phyloP scores from a whole-genome alignment of 2,113 vertebrate species.

The Uropsilus gracilis region DNA sequence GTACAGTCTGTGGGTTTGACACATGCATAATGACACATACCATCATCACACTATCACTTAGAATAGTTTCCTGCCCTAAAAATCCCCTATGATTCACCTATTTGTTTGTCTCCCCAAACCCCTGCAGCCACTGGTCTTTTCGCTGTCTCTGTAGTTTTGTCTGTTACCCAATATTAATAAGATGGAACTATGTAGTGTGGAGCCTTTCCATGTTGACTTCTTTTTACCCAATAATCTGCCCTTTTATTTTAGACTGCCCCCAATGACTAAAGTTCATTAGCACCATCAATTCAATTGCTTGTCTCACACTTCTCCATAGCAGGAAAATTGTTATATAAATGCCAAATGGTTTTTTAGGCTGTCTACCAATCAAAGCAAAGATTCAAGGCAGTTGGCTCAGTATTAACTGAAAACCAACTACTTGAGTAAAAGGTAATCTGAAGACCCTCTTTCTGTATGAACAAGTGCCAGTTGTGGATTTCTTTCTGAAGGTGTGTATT shows the following conservation, averaged over 20 bases:
- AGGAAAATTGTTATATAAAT: not conserved
- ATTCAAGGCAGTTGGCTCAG: not conserved
- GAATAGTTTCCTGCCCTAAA: not conserved
- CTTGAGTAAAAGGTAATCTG: not conserved
- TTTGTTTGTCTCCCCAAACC: not conserved
- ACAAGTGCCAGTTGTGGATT: not conserved
- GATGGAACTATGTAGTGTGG: not conserved
- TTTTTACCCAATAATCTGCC: not conserved
- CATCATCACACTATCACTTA: not conserved
- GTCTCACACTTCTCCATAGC: not conserved
- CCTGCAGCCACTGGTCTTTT: not conserved
- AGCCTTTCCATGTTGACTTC: not conserved
- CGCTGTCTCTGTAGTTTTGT: not conserved
- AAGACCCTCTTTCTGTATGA: not conserved
- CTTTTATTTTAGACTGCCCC: not conserved
- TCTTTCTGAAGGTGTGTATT: not conserved
- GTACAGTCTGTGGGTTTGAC: not conserved
- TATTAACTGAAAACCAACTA: not conserved
- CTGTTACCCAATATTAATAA: not conserved
- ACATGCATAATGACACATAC: not conserved
- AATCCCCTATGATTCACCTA: not conserved
- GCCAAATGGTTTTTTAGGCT: not conserved
- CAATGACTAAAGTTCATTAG: not conserved
- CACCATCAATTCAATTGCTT: not conserved
- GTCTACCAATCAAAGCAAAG: conserved; percentile 1